These are phyloP conservation scores for Holotrichia oblita DNA, from an alignment of 1,140 invertebrate genomes.

Conservation along the genomic window DNA sequence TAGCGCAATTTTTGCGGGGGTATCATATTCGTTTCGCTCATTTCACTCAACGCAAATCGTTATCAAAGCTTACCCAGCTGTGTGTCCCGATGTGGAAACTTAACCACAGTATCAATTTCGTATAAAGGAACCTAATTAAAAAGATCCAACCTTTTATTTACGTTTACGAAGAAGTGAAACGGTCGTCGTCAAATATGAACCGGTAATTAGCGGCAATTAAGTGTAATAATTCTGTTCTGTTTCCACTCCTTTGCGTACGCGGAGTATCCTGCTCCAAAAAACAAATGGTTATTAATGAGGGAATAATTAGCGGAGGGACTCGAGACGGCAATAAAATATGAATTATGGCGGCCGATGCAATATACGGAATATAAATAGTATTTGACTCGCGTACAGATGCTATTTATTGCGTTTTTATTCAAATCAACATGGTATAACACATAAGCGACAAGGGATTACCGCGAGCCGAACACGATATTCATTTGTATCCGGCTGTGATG, in stretches of 20 bases:
- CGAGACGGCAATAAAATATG: conserved; percentile 1
- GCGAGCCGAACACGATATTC: neutral
- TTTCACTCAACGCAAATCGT: no score
- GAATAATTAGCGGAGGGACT: conserved; percentile 11
- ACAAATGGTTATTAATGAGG: conserved; percentile 29
- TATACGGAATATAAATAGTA: neutral
- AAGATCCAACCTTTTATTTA: neutral
- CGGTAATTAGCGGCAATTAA: conserved; percentile 20
- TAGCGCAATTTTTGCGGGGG: no score
- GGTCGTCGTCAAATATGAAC: conserved; percentile 2
- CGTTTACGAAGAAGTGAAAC: no score
- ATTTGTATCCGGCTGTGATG: conserved; percentile 2
- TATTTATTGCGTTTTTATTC: conserved; percentile 28
- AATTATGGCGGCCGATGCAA: neutral
- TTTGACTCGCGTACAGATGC: conserved; percentile 12
- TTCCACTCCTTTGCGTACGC: neutral
- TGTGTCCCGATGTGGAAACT: neutral
- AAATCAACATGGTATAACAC: conserved; percentile 30
- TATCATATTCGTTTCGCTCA: no score
- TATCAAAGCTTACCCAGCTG: neutral
- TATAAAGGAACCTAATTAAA: neutral
- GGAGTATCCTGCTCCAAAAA: neutral
- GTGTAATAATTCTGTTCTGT: conserved; percentile 9
- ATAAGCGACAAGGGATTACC: neutral
- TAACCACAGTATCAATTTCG: conserved; percentile 19